Base-by-base conservation (phyloP, 2,888 invertebrate genomes). In the Andrena flavipes region DNA sequence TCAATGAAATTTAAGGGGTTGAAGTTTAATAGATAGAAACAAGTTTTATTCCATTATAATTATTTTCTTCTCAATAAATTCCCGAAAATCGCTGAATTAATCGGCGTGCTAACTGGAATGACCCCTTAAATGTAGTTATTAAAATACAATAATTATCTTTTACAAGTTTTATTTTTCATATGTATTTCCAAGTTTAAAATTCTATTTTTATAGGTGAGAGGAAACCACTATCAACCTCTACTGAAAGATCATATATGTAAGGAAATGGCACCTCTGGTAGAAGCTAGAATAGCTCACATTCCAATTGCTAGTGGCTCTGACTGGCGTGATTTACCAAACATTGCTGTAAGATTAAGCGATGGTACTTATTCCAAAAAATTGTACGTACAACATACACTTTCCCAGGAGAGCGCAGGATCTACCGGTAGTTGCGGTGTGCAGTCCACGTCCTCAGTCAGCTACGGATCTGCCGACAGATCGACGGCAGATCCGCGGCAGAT, bases 271-370 rank as follows among this genome's bases (percentile, higher is more conserved):
- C 95, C 97, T 0, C 93, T 98, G 48, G 97, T 97, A 1, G 97
- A 96, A 92, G 97, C 97, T 0, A 95, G 98, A 74, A 97, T 98
- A 91, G 94, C 95, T 29, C 95, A 97, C 82, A 96, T 98, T 76
- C 98, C 98, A 0, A 95, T 96, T 0, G 95, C 95, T 2, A 95
- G 96, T 0, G 98, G 97, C 0, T 96, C 97, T 0, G 98, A 98
- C 93, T 98, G 98, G 98, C 95, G 98, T 60, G 97, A 98, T 93
- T 94, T 98, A 30, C 98, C 98, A 0, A 98, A 98, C 91, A 95
- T 97, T 79, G 95, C 95, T 3, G 95, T 97, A 0, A 93, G 95
- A 48, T 94, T 98, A 29, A 95, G 95, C 1, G 97, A 98, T 93
- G 97, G 97, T 78, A 96, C 95, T 10, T 95, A 95, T 87, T 94